Percentiles rank a stretch among this genome's conserved stretches.
Conservation (phyloP, 2,113 vertebrate genomes). For the Cervus canadensis region DNA sequence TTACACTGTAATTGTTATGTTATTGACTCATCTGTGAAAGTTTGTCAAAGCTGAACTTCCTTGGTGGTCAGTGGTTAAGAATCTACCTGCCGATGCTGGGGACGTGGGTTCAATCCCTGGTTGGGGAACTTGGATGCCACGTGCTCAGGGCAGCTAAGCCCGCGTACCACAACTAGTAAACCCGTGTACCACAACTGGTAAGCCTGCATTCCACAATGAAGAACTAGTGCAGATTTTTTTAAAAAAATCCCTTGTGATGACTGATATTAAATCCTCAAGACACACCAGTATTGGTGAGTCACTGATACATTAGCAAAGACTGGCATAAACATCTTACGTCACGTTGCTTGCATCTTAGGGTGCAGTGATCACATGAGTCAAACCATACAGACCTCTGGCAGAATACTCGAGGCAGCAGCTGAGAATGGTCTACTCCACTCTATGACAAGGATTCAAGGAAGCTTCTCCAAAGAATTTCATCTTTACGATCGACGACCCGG, state of each 20-base stretch:
- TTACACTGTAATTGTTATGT: not conserved
- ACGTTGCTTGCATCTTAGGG: not conserved
- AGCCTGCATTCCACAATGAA: not conserved
- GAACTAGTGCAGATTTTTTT: fast-evolving
- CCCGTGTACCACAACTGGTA: too few species aligned
- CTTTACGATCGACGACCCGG: not conserved
- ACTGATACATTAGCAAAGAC: too few species aligned
- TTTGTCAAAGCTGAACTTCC: not conserved
- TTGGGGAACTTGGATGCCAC: not conserved
- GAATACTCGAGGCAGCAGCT: constrained; percentile 3
- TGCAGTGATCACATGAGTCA: fast-evolving
- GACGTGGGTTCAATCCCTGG: not conserved
- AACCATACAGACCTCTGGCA: not conserved
- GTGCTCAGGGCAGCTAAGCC: not conserved
- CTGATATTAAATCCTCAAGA: not conserved
- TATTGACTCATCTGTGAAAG: not conserved
- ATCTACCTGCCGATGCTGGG: not conserved
- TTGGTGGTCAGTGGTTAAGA: not conserved
- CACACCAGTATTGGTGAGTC: not conserved
- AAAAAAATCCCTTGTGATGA: fast-evolving
- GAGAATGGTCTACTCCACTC: not conserved
- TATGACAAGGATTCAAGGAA: not conserved
- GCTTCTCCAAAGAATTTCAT: not conserved
- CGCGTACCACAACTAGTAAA: fast-evolving
- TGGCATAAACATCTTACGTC: not conserved